phyloP scores from a whole-genome alignment of 2,888 invertebrate species.

The Lithophane semibrunnea region DNA sequence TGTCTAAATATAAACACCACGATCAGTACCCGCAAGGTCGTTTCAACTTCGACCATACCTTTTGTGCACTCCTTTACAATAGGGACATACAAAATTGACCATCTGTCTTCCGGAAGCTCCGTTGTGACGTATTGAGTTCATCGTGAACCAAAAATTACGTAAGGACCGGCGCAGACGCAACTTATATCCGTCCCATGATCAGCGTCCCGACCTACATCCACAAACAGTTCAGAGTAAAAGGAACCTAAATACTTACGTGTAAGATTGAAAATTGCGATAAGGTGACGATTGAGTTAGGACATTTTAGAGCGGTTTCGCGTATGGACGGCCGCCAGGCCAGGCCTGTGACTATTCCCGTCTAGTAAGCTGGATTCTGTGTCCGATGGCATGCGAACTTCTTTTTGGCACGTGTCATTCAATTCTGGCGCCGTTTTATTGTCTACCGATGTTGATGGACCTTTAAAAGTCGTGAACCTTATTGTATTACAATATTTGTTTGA shows the following conservation, averaged over 20 bases:
- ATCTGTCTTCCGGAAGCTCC: constrained; percentile 86
- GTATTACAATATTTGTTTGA: constrained; percentile 43
- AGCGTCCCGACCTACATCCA: constrained; percentile 73
- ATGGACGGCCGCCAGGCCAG: constrained; percentile 90
- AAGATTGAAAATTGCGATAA: constrained; percentile 80
- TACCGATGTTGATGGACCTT: constrained; percentile 53
- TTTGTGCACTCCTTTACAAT: constrained; percentile 76
- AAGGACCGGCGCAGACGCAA: constrained; percentile 86
- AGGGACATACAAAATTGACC: constrained; percentile 74
- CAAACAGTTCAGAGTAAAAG: constrained; percentile 71
- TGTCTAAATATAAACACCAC: constrained; percentile 71
- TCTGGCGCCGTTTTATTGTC: constrained; percentile 79
- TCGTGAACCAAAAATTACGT: constrained; percentile 87
- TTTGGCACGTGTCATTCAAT: constrained; percentile 83
- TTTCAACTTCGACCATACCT: constrained; percentile 75
- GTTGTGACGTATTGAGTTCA: constrained; percentile 88
- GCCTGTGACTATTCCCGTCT: constrained; percentile 90
- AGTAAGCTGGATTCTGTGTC: constrained; percentile 83
- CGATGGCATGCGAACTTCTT: constrained; percentile 81
- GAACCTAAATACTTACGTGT: constrained; percentile 75
- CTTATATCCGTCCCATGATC: constrained; percentile 83
- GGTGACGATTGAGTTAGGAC: constrained; percentile 75
- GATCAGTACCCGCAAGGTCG: constrained; percentile 74
- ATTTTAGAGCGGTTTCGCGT: constrained; percentile 72
- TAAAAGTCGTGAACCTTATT: constrained; percentile 41